A percentile compares a stretch with the other conserved stretches of the same genome.
Evolutionary conservation across 2,797 vertebrate species (phyloP).

Genomic region (Glyptemys insculpta): DNA sequence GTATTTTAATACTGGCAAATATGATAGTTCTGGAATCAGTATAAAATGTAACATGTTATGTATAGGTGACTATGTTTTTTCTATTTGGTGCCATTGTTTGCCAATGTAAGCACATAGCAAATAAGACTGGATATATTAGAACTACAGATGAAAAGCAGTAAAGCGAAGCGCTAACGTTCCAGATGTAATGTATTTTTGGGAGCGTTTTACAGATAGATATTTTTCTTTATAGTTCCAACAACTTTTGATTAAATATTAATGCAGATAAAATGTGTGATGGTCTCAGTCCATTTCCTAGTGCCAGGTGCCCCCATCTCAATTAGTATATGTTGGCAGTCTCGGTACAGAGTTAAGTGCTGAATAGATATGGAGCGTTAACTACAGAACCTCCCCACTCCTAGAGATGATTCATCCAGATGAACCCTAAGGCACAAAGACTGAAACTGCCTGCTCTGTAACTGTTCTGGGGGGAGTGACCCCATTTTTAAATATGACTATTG

Average conservation of each 20-base stretch:
- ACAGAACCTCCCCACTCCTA: too few species aligned
- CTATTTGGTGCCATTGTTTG: fast-evolving
- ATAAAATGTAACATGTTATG: background rate
- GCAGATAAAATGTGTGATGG: background rate
- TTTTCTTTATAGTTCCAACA: background rate
- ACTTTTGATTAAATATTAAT: background rate
- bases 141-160: fast-evolving
- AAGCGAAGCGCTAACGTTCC: fast-evolving
- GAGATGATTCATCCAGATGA: fast-evolving
- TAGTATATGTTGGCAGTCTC: fast-evolving
- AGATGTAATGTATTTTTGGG: fast-evolving
- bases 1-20: background rate
- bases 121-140: background rate
- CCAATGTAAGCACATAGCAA: fast-evolving
- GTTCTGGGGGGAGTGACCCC: fast-evolving
- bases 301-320: background rate
- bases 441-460: background rate
- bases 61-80: fast-evolving
- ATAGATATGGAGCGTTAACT: background rate
- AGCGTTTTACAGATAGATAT: fast-evolving
- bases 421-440: fast-evolving
- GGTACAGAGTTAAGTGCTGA: background rate
- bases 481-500: fast-evolving
- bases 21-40: background rate
- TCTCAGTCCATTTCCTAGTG: fast-evolving